Conservation (phyloP, 2,888 invertebrate species). For the Geophilus truncorum region DNA sequence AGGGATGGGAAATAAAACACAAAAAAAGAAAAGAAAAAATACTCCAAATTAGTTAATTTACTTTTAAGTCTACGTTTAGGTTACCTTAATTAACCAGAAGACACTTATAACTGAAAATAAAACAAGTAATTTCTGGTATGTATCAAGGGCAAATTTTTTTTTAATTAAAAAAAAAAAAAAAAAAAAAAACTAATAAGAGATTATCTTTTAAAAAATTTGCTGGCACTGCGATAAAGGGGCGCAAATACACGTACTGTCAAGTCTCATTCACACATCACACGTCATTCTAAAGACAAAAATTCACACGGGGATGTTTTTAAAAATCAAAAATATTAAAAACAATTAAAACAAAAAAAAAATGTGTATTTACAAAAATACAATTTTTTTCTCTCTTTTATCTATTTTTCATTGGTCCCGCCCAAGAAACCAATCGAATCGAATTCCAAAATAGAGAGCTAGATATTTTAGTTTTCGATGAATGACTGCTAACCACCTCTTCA, state of each 20-base stretch:
- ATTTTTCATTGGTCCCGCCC: neutral
- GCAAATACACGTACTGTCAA: neutral
- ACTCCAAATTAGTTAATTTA: constrained; percentile 18
- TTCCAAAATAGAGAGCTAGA: neutral
- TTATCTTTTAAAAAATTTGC: neutral
- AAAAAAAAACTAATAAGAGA: neutral
- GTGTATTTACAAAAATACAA: neutral
- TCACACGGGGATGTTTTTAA: neutral
- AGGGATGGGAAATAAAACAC: constrained; percentile 23
- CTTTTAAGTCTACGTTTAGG: neutral
- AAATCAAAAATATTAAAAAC: neutral
- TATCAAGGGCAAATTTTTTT: too few species aligned
- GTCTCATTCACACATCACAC: neutral
- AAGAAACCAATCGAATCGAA: neutral
- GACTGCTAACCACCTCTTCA: constrained; percentile 37
- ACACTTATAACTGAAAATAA: constrained; percentile 14
- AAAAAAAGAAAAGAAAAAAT: constrained; percentile 12
- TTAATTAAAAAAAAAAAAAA: too few species aligned
- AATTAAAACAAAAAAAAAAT: neutral
- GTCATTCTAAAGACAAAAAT: neutral
- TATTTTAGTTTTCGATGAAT: neutral
- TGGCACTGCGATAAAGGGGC: constrained; percentile 15
- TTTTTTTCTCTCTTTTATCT: neutral
- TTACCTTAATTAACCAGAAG: constrained; percentile 25
- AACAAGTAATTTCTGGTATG: neutral